Percentiles rank a stretch among this genome's conserved stretches.
Evolutionary conservation across 23 tunicate species (phyloP).

Genomic region (Trididemnum miniatum): DNA sequence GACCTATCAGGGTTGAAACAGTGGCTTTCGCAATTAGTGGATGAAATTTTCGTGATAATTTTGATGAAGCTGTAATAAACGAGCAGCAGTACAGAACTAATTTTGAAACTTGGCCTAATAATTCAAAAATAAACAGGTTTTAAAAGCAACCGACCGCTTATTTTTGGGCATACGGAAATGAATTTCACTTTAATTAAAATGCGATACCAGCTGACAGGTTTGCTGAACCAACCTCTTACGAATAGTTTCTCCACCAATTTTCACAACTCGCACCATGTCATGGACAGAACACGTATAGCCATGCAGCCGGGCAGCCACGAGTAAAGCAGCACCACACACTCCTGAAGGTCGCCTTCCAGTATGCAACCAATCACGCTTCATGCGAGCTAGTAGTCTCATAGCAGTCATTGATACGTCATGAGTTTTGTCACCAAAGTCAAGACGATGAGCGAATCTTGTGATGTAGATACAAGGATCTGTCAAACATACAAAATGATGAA

Average conservation of each 20-base stretch:
- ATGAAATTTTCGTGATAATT: no score
- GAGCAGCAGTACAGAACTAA: no score
- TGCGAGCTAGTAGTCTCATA: conserved; percentile 86
- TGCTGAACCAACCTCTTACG: conserved; percentile 56
- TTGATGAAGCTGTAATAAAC: no score
- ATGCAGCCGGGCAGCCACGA: conserved; percentile 93
- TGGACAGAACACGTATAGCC: conserved; percentile 72
- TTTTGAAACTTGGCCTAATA: no score
- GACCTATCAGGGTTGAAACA: no score
- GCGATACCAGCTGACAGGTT: no score
- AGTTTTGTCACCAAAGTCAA: conserved; percentile 88
- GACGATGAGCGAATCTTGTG: conserved; percentile 95
- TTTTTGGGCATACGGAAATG: no score
- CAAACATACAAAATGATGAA: no score
- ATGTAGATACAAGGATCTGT: conserved; percentile 96
- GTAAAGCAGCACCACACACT: conserved; percentile 96
- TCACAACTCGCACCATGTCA: conserved; percentile 86
- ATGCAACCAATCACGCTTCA: conserved; percentile 98
- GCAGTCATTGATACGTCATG: conserved; percentile 90
- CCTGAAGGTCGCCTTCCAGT: conserved; percentile 95
- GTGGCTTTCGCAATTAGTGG: no score
- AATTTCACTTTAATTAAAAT: no score
- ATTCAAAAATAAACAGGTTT: no score
- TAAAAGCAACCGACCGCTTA: no score
- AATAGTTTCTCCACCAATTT: conserved; percentile 92